Evolutionary conservation across 2,888 invertebrate species (phyloP).

Genomic region (Stomorhina lunata): DNA sequence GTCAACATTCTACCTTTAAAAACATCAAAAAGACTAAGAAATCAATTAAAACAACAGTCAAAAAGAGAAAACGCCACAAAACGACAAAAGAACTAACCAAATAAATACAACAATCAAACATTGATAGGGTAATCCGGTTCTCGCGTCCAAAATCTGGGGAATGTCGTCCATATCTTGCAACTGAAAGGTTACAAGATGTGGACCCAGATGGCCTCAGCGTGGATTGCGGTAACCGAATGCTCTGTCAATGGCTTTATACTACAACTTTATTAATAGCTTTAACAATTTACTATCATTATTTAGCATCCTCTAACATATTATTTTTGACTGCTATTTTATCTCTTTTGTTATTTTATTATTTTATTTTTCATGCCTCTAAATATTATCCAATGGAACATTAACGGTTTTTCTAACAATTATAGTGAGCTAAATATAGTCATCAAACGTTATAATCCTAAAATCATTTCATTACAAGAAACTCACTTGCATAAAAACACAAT

Average conservation of each 20-base stretch:
- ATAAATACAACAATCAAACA: too few species aligned
- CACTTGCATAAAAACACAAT: conserved; percentile 41
- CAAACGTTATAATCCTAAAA: conserved; percentile 33
- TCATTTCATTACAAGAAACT: conserved; percentile 58
- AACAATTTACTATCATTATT: too few species aligned
- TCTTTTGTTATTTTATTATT: not conserved
- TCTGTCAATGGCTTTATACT: too few species aligned
- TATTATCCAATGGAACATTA: conserved; percentile 60
- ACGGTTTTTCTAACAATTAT: conserved; percentile 47
- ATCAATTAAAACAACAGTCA: not conserved
- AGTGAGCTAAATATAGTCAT: conserved; percentile 44
- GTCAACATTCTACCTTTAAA: not conserved
- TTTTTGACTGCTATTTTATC: not conserved
- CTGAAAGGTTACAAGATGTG: too few species aligned
- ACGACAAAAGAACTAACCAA: not conserved
- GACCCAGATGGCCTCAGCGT: too few species aligned
- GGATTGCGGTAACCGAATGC: too few species aligned
- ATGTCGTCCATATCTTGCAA: too few species aligned
- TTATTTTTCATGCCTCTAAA: conserved; percentile 1
- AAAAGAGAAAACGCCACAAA: not conserved
- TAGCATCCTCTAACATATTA: not conserved
- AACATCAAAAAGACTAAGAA: not conserved
- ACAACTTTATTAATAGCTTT: too few species aligned
- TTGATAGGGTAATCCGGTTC: too few species aligned
- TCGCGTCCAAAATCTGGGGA: too few species aligned